Percentiles rank a stretch among this genome's conserved stretches.
These are phyloP conservation scores for Scaptomyza pallida DNA, from an alignment of 1,140 invertebrate species.

Conservation along the genomic window DNA sequence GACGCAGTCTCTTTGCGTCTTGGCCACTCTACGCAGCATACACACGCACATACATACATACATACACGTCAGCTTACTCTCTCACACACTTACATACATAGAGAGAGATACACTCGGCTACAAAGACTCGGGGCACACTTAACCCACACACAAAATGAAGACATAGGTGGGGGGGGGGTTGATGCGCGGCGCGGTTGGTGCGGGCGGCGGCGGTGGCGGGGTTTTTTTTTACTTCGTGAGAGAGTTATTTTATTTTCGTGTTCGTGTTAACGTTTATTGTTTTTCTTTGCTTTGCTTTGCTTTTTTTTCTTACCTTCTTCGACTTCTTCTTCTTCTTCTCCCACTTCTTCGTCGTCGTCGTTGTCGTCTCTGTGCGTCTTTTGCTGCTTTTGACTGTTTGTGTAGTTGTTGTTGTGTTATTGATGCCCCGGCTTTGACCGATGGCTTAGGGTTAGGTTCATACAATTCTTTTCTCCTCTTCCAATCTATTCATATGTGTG, in stretches of 20 bases:
- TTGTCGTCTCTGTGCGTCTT: slow-evolving; percentile 28
- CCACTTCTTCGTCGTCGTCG: too few relatives aligned
- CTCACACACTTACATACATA: slow-evolving; percentile 44
- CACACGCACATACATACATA: slow-evolving; percentile 34
- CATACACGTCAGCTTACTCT: slow-evolving; percentile 41
- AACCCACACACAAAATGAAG: slow-evolving; percentile 61
- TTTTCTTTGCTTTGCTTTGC: slow-evolving; percentile 67
- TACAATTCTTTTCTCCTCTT: slow-evolving; percentile 51
- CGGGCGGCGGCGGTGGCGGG: neutral
- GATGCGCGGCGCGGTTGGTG: neutral
- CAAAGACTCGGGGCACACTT: slow-evolving; percentile 46
- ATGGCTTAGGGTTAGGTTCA: slow-evolving; percentile 73
- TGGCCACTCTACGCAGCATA: slow-evolving; percentile 62
- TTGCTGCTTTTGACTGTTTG: slow-evolving; percentile 40
- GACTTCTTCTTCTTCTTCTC: too few relatives aligned
- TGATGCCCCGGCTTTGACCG: slow-evolving; percentile 77
- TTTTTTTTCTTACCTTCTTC: slow-evolving; percentile 24
- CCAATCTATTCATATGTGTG: neutral
- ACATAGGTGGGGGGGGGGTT: slow-evolving; percentile 24
- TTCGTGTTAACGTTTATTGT: slow-evolving; percentile 82
- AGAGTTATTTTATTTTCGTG: slow-evolving; percentile 82
- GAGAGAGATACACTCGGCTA: slow-evolving; percentile 30
- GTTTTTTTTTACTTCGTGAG: slow-evolving; percentile 70
- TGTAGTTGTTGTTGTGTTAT: slow-evolving; percentile 78
- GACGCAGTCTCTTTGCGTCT: slow-evolving; percentile 11